Conservation (phyloP, 2,888 invertebrate genomes). For the Dugesia japonica region DNA sequence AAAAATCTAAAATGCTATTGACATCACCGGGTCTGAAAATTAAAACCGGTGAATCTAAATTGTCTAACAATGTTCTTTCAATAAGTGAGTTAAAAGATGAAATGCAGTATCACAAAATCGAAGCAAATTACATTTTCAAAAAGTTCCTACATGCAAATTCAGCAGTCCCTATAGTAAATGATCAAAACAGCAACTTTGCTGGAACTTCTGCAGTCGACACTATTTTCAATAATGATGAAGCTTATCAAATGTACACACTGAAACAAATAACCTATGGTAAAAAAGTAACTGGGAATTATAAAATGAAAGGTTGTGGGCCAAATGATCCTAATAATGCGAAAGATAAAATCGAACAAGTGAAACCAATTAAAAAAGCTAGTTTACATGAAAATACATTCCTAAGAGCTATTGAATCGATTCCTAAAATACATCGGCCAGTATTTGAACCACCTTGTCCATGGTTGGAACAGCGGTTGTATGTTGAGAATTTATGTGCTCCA, state of each 20-base stretch:
- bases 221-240: not conserved
- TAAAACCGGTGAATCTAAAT: too few relatives aligned
- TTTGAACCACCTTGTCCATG: not conserved
- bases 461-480: not conserved
- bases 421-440: not conserved
- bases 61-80: too few relatives aligned
- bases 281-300: not conserved
- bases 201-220: not conserved
- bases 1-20: too few relatives aligned
- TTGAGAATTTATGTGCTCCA: not conserved
- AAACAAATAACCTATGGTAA: not conserved
- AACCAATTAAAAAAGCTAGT: not conserved
- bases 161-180: not conserved
- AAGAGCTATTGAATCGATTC: not conserved
- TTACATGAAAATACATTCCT: not conserved
- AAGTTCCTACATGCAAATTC: not conserved
- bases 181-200: not conserved
- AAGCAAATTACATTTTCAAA: not conserved
- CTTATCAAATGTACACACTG: not conserved
- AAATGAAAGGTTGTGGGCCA: not conserved
- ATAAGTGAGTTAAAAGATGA: not conserved
- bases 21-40: too few relatives aligned
- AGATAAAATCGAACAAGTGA: not conserved
- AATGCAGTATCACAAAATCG: not conserved
- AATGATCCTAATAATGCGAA: not conserved